Evolutionary conservation across 2,888 invertebrate genomes (phyloP).

Genomic region (Microchrysa polita): DNA sequence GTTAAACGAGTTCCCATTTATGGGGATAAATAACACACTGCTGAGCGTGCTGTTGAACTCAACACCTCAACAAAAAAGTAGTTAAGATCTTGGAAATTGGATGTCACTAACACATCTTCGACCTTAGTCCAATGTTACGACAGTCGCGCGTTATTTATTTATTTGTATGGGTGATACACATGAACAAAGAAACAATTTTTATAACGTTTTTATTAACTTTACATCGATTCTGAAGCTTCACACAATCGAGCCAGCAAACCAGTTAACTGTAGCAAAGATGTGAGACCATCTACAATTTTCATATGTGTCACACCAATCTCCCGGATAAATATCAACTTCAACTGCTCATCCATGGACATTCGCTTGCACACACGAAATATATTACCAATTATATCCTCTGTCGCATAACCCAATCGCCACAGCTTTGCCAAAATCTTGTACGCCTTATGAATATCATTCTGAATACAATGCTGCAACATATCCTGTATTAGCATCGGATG

Average conservation of each 20-base stretch:
- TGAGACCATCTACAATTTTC: conserved; percentile 88
- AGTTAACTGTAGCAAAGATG: conserved; percentile 88
- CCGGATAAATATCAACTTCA: conserved; percentile 86
- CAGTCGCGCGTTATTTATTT: too few relatives aligned
- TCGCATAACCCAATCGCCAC: conserved; percentile 93
- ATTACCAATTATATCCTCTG: conserved; percentile 96
- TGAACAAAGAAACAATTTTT: too few relatives aligned
- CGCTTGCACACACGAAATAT: conserved; percentile 94
- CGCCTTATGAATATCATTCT: conserved; percentile 85
- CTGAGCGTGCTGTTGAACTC: too few relatives aligned
- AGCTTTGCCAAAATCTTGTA: conserved; percentile 89
- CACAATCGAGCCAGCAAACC: conserved; percentile 88
- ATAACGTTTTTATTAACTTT: background rate
- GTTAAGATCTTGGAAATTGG: too few relatives aligned
- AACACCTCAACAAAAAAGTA: too few relatives aligned
- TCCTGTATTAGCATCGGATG: conserved; percentile 92
- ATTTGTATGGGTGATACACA: too few relatives aligned
- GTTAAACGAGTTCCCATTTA: too few relatives aligned
- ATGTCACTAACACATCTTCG: too few relatives aligned
- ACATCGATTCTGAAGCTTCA: conserved; percentile 56
- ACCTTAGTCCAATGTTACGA: too few relatives aligned
- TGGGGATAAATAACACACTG: too few relatives aligned
- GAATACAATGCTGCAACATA: conserved; percentile 86
- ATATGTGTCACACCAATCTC: conserved; percentile 93
- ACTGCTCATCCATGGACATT: conserved; percentile 79